A percentile compares a stretch with the other conserved stretches of the same genome.
Evolutionary conservation across 1,140 invertebrate species (phyloP).

Genomic region (Euwallacea fornicatus): DNA sequence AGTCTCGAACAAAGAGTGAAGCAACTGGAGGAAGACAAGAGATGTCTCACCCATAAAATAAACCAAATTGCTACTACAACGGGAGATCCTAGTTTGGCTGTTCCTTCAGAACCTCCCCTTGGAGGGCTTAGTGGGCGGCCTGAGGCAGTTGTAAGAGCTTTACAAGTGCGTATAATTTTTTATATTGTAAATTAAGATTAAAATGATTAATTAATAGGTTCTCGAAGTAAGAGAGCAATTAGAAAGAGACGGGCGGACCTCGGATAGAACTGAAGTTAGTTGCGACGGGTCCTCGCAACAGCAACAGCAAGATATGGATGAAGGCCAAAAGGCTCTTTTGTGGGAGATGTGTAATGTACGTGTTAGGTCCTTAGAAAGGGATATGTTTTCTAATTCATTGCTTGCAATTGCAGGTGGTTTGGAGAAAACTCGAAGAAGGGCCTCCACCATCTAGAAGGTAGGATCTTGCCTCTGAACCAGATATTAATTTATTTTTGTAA

Average conservation of each 20-base stretch:
- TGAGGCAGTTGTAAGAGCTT: conserved; percentile 86
- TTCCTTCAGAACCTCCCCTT: conserved; percentile 54
- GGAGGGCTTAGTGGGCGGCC: conserved; percentile 65
- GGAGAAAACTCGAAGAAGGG: conserved; percentile 69
- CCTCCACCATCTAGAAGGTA: conserved; percentile 61
- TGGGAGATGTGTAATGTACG: conserved; percentile 96
- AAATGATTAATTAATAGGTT: conserved; percentile 60
- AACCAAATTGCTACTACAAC: conserved; percentile 50
- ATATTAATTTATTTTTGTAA: conserved; percentile 5
- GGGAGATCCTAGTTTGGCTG: conserved; percentile 47
- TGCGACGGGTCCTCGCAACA: conserved; percentile 43
- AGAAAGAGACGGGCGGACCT: conserved; percentile 64
- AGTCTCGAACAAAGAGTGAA: conserved; percentile 83
- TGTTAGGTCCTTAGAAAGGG: not conserved
- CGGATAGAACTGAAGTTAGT: conserved; percentile 51
- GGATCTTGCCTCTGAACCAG: conserved; percentile 29
- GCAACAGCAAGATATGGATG: conserved; percentile 70
- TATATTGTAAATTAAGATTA: not conserved
- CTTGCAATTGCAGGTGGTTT: conserved; percentile 61
- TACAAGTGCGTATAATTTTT: conserved; percentile 60
- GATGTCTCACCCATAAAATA: conserved; percentile 58
- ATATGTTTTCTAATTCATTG: conserved; percentile 20
- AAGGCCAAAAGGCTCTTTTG: conserved; percentile 89
- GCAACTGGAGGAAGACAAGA: conserved; percentile 81
- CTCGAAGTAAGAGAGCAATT: conserved; percentile 87